Conservation (phyloP, 1,140 invertebrate species). For the Hyles vespertilio region DNA sequence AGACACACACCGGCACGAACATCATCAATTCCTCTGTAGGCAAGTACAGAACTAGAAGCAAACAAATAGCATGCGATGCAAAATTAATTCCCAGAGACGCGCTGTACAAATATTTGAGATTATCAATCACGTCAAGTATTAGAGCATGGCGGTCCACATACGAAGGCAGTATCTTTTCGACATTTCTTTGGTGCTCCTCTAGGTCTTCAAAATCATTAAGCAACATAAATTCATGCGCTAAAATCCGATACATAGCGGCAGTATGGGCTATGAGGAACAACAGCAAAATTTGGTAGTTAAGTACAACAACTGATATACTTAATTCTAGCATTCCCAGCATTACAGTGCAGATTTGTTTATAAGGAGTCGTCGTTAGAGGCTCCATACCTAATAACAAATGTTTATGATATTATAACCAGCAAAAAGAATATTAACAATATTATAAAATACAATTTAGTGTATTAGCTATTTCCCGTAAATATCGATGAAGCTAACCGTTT, state of each 20-base stretch:
- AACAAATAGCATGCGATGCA: slow-evolving; percentile 45
- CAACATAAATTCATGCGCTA: slow-evolving; percentile 43
- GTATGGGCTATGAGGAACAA: slow-evolving; percentile 50
- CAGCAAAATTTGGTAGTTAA: slow-evolving; percentile 48
- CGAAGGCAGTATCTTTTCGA: slow-evolving; percentile 29
- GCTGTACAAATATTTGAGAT: slow-evolving; percentile 51
- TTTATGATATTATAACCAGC: background rate
- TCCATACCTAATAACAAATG: slow-evolving; percentile 35
- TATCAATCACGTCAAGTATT: slow-evolving; percentile 31
- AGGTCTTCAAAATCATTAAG: slow-evolving; percentile 26
- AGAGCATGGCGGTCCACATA: slow-evolving; percentile 43
- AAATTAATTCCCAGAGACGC: slow-evolving; percentile 55
- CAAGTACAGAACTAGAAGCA: slow-evolving; percentile 50
- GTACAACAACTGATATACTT: slow-evolving; percentile 32
- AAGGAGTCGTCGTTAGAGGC: slow-evolving; percentile 36
- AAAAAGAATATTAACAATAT: background rate
- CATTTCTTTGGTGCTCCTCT: slow-evolving; percentile 17
- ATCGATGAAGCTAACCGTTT: too few species aligned
- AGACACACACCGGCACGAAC: slow-evolving; percentile 44
- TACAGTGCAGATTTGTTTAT: slow-evolving; percentile 37
- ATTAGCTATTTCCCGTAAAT: too few species aligned
- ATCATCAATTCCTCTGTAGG: slow-evolving; percentile 41
- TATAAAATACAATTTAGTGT: background rate
- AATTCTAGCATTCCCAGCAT: slow-evolving; percentile 37
- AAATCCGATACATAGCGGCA: slow-evolving; percentile 42